These are phyloP conservation scores for Amphipyra berbera DNA, from an alignment of 2,888 invertebrate genomes.

Conservation along the genomic window DNA sequence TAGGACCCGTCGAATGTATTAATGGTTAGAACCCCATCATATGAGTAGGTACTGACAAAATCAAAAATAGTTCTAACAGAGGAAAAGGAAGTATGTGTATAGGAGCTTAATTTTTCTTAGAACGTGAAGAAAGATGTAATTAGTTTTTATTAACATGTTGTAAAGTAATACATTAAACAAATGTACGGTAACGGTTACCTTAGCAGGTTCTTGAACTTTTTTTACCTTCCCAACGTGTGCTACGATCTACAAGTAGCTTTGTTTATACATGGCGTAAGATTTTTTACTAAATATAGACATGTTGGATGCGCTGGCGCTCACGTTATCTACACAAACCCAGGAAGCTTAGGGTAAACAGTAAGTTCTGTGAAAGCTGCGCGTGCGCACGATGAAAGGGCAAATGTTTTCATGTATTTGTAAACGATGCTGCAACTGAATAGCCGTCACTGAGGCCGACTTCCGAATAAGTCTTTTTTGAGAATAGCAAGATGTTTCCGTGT, in stretches of 20 bases:
- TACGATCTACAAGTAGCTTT: conserved; percentile 24
- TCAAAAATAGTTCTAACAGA: no score
- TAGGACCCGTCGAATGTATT: no score
- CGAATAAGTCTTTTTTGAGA: conserved; percentile 35
- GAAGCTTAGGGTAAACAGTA: conserved; percentile 75
- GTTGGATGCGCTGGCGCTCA: conserved; percentile 55
- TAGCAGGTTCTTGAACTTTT: conserved; percentile 19
- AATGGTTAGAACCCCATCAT: no score
- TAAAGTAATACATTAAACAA: conserved; percentile 18
- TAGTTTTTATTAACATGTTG: conserved; percentile 9
- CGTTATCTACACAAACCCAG: conserved; percentile 66
- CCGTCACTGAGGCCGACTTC: conserved; percentile 34
- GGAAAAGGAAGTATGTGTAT: no score
- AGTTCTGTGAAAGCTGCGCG: conserved; percentile 71
- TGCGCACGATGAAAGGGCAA: conserved; percentile 66
- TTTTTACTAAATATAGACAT: conserved; percentile 61
- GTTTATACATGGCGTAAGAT: conserved; percentile 47
- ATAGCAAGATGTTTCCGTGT: conserved; percentile 42
- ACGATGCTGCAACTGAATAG: conserved; percentile 55
- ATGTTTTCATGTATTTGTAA: conserved; percentile 66
- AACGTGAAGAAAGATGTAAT: no score
- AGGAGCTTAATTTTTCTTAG: no score
- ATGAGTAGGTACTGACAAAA: no score
- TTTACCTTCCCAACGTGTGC: conserved; percentile 19
- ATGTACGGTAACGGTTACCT: conserved; percentile 29